Evolutionary conservation across 2,113 vertebrate species (phyloP).

Genomic region (Calidris pygmaea): DNA sequence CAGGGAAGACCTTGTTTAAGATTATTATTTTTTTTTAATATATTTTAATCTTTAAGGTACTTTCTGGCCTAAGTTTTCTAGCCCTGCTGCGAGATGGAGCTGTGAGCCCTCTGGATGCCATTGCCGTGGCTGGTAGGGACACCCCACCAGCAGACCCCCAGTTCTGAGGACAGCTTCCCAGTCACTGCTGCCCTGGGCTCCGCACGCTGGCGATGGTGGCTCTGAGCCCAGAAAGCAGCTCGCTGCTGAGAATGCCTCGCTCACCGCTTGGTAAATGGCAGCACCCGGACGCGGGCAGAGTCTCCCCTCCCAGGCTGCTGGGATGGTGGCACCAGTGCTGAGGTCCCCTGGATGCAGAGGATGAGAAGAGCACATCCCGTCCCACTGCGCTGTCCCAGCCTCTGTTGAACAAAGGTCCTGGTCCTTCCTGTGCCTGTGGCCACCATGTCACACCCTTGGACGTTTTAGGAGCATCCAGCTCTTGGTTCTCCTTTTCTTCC

Average conservation of each 20-base stretch:
- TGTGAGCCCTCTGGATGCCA: background rate
- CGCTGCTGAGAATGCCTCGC: accelerated
- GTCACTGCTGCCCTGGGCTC: background rate
- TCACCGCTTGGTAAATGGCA: background rate
- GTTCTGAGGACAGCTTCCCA: background rate
- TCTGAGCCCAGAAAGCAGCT: background rate
- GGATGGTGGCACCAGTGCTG: background rate
- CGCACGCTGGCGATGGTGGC: accelerated
- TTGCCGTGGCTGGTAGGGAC: background rate
- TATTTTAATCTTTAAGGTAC: background rate
- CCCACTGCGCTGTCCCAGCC: background rate
- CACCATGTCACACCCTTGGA: background rate
- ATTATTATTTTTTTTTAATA: too few relatives aligned
- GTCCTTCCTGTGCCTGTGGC: background rate
- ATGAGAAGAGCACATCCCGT: background rate
- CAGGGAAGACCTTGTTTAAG: background rate
- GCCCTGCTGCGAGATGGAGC: background rate
- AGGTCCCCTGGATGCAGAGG: background rate
- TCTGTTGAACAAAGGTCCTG: background rate
- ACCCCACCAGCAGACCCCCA: background rate
- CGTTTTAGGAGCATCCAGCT: background rate
- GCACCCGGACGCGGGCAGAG: accelerated
- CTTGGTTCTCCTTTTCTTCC: background rate
- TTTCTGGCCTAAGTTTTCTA: background rate
- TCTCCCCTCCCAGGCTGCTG: background rate